Percentiles rank a stretch among this genome's conserved stretches.
phyloP scores from a whole-genome alignment of 1,140 invertebrate genomes.

The Lasioglossum baleicum region DNA sequence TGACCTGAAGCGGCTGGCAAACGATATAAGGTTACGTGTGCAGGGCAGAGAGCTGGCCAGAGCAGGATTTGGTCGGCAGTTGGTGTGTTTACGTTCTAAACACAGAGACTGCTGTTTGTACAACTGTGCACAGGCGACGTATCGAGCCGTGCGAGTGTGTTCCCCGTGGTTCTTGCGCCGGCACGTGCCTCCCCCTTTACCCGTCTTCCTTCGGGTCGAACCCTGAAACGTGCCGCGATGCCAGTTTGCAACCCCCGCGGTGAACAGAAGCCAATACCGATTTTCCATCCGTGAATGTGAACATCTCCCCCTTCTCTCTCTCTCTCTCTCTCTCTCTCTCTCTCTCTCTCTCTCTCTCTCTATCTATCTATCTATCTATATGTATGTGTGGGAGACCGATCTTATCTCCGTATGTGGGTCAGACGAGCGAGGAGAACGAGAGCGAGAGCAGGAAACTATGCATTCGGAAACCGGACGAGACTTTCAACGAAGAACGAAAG shows the following conservation, averaged over 20 bases:
- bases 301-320: too few relatives aligned
- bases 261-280: not conserved
- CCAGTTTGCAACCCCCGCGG: constrained; percentile 5
- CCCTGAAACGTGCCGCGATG: not conserved
- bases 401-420: constrained; percentile 64
- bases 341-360: too few relatives aligned
- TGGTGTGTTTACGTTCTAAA: constrained; percentile 28
- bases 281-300: not conserved
- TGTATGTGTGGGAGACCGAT: constrained; percentile 49
- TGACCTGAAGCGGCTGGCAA: constrained; percentile 40
- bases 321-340: too few relatives aligned
- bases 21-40: constrained; percentile 57
- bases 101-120: constrained; percentile 28
- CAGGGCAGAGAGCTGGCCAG: too few relatives aligned
- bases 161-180: not conserved
- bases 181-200: not conserved
- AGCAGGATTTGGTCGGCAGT: constrained; percentile 16
- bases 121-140: constrained; percentile 16
- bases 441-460: constrained; percentile 61
- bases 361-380: not conserved
- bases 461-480: constrained; percentile 62
- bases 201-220: not conserved
- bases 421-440: constrained; percentile 53
- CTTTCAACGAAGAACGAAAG: constrained; percentile 55
- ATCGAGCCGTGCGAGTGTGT: not conserved